Conservation (phyloP, 2,797 vertebrate species). For the Chelon labrosus region DNA sequence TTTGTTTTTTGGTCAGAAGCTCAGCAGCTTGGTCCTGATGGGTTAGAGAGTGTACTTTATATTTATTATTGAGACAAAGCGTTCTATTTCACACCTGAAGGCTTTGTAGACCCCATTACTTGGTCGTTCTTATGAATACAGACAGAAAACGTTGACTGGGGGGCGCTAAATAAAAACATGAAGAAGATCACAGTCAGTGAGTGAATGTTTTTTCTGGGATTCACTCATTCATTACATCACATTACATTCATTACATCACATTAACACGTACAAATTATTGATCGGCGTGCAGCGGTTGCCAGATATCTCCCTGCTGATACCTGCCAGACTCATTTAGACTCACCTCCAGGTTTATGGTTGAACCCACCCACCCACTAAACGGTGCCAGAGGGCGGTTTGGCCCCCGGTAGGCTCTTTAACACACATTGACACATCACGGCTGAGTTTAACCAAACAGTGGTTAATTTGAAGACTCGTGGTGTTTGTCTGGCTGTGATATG, state of each 20-base stretch:
- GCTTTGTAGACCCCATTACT: not conserved
- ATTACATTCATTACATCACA: not conserved
- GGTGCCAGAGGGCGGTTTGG: slow-evolving; percentile 17
- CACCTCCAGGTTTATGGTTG: slow-evolving; percentile 15
- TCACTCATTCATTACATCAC: no score
- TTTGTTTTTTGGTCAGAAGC: no score
- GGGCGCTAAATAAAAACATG: no score
- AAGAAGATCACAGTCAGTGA: not conserved
- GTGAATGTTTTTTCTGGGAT: no score
- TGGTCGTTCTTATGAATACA: no score
- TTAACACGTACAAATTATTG: not conserved
- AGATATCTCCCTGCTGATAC: not conserved
- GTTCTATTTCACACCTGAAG: slow-evolving; percentile 19
- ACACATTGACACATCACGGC: not conserved
- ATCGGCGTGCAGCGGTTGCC: not conserved
- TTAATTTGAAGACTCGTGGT: slow-evolving; percentile 22
- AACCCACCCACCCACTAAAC: not conserved
- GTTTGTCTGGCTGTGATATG: not conserved
- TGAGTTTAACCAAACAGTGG: slow-evolving; percentile 30
- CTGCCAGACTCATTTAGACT: slow-evolving; percentile 15
- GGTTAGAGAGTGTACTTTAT: not conserved
- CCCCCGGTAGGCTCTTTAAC: not conserved
- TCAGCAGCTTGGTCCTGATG: slow-evolving; percentile 9
- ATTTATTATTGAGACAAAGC: slow-evolving; percentile 17
- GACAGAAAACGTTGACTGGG: no score